Evolutionary conservation across 2,113 vertebrate genomes (phyloP).

Genomic region (Tychaedon coryphoeus): DNA sequence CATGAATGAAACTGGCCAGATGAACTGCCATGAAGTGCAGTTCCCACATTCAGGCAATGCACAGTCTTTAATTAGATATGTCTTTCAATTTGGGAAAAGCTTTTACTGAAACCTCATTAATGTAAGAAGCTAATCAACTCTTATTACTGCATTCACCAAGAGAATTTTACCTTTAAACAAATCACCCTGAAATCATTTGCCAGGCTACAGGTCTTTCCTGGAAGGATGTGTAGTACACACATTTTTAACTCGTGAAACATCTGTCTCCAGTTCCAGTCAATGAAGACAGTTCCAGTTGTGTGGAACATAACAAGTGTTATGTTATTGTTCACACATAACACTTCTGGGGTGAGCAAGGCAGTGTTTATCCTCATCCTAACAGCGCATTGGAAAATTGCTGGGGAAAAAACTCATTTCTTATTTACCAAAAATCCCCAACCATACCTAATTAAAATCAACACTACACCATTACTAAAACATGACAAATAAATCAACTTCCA

Average conservation of each 20-base stretch:
- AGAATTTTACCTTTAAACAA: slow-evolving; percentile 27
- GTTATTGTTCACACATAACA: not conserved
- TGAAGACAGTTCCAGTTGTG: not conserved
- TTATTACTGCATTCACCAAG: not conserved
- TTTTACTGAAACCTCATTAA: slow-evolving; percentile 37
- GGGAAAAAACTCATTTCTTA: not conserved
- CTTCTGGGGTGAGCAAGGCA: not conserved
- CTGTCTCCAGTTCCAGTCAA: not conserved
- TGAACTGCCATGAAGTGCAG: not conserved
- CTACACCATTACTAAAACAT: not conserved
- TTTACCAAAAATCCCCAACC: not conserved
- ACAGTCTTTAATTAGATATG: slow-evolving; percentile 3
- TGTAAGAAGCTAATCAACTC: slow-evolving; percentile 20
- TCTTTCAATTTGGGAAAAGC: slow-evolving; percentile 11
- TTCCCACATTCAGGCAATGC: not conserved
- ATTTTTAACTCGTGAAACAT: not conserved
- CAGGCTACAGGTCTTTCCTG: not conserved
- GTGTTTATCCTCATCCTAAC: not conserved
- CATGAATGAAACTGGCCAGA: not conserved
- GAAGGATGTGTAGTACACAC: not conserved
- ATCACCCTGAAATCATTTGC: not conserved
- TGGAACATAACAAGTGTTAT: too few species aligned
- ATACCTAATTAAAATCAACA: not conserved
- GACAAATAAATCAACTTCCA: not conserved
- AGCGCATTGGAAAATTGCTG: not conserved